phyloP scores from a whole-genome alignment of 2,797 vertebrate species.

The Melanogrammus aeglefinus region DNA sequence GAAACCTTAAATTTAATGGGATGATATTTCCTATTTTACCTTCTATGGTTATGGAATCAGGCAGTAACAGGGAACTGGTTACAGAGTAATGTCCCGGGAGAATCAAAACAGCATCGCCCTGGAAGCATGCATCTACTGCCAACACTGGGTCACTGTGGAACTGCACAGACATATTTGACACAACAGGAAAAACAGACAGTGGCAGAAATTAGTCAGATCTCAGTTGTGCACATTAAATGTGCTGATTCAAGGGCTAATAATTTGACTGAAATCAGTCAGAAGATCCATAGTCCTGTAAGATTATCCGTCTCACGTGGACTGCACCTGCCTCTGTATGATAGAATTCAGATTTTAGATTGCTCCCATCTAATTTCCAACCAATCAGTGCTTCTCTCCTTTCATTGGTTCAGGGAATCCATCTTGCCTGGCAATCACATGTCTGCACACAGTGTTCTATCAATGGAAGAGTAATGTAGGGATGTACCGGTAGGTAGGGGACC shows the following conservation, averaged over 20 bases:
- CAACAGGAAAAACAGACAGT: not conserved
- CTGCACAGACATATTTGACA: slow-evolving; percentile 53
- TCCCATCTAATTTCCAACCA: not conserved
- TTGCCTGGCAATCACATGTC: not conserved
- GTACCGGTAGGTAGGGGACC: no score
- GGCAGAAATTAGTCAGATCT: not conserved
- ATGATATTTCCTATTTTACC: slow-evolving; percentile 57
- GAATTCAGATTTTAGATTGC: no score
- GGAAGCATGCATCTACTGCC: slow-evolving; percentile 78
- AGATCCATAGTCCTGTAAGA: not conserved
- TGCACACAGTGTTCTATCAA: not conserved
- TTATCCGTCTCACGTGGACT: not conserved
- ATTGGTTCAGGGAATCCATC: not conserved
- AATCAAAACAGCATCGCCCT: slow-evolving; percentile 82
- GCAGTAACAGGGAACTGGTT: slow-evolving; percentile 75
- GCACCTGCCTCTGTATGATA: no score
- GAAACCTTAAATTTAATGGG: not conserved
- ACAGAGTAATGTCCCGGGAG: slow-evolving; percentile 83
- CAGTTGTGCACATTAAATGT: not conserved
- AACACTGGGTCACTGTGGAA: slow-evolving; percentile 80
- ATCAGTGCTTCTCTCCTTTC: not conserved
- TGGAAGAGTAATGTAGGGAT: not conserved
- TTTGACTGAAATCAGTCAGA: not conserved
- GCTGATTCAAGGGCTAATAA: not conserved
- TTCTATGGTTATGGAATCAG: slow-evolving; percentile 87